phyloP scores from a whole-genome alignment of 2,113 vertebrate species.

The Centropristis striata region DNA sequence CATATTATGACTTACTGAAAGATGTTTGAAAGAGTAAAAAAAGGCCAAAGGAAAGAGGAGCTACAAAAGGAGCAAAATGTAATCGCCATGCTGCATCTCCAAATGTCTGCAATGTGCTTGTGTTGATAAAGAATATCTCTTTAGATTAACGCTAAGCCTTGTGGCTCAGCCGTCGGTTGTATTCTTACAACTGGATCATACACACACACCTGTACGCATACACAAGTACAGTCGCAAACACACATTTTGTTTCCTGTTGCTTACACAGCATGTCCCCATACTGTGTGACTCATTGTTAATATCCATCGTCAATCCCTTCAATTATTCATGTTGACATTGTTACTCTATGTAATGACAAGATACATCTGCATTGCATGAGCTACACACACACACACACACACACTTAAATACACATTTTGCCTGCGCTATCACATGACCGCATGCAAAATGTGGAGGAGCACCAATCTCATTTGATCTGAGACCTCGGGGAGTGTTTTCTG shows the following conservation, averaged over 20 bases:
- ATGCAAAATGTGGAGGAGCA: conserved; percentile 14
- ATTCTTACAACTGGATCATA: conserved; percentile 14
- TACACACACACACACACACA: conserved; percentile 14
- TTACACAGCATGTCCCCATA: not conserved
- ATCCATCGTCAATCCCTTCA: conserved; percentile 40
- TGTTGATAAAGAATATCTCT: conserved; percentile 61
- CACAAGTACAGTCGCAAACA: conserved; percentile 10
- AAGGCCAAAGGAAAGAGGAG: conserved; percentile 22
- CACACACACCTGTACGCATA: conserved; percentile 2
- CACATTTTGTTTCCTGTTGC: conserved; percentile 19
- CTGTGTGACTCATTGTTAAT: conserved; percentile 34
- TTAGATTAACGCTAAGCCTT: conserved; percentile 57
- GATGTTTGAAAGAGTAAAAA: conserved; percentile 27
- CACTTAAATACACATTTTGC: not conserved
- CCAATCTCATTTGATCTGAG: conserved; percentile 32
- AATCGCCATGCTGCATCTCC: conserved; percentile 36
- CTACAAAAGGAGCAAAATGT: conserved; percentile 13
- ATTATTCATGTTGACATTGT: conserved; percentile 43
- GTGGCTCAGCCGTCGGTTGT: conserved; percentile 12
- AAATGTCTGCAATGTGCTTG: conserved; percentile 56
- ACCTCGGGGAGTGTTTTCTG: conserved; percentile 29
- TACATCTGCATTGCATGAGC: conserved; percentile 17
- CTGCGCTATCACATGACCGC: not conserved
- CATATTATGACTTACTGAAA: conserved; percentile 8
- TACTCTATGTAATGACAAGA: conserved; percentile 15